A percentile compares a stretch with the other conserved stretches of the same genome.
Conservation (phyloP, 2,888 invertebrate genomes). For the Oeneis ivallda region DNA sequence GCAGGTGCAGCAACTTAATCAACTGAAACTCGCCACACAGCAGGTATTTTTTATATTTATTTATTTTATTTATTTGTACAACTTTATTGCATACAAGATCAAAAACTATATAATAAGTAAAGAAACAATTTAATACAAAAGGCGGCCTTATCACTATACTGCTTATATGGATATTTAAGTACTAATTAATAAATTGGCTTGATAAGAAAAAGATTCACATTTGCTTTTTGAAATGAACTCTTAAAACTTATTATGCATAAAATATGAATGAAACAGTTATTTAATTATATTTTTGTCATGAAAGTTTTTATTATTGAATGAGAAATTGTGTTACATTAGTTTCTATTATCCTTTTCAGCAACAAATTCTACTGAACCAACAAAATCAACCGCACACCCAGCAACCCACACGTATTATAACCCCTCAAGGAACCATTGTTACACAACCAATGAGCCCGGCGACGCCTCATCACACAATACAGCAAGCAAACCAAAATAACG, state of each 20-base stretch:
- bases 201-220: too few relatives aligned
- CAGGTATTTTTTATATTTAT: constrained; percentile 50
- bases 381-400: constrained; percentile 52
- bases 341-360: constrained; percentile 46
- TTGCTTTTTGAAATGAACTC: too few relatives aligned
- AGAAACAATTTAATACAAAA: too few relatives aligned
- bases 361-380: constrained; percentile 63
- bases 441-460: constrained; percentile 58
- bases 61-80: too few relatives aligned
- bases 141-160: too few relatives aligned
- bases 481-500: constrained; percentile 58
- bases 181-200: too few relatives aligned
- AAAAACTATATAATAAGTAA: too few relatives aligned
- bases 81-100: too few relatives aligned
- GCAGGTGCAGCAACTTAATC: constrained; percentile 54
- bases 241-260: too few relatives aligned
- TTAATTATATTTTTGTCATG: neutral
- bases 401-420: constrained; percentile 65
- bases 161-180: too few relatives aligned
- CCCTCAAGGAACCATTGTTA: constrained; percentile 72
- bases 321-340: neutral
- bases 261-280: too few relatives aligned
- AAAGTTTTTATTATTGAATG: neutral
- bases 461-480: constrained; percentile 54
- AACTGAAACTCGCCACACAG: constrained; percentile 66